These are phyloP conservation scores for Dallia pectoralis DNA, from an alignment of 2,797 vertebrate species.

Conservation along the genomic window DNA sequence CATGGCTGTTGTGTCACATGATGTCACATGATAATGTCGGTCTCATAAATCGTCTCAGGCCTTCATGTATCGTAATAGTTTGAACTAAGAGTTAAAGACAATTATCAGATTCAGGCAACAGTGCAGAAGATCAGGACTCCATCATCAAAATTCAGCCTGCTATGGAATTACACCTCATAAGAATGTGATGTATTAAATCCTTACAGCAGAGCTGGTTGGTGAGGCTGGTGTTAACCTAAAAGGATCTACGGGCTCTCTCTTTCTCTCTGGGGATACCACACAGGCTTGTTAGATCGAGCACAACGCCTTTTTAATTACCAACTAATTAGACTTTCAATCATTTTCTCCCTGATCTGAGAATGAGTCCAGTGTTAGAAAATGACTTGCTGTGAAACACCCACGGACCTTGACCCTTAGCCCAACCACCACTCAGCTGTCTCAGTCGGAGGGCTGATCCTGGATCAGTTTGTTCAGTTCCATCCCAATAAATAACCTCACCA, in stretches of 20 bases:
- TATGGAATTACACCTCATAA: not conserved
- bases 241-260: not conserved
- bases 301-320: not conserved
- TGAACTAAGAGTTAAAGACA: not conserved
- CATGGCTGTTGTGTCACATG: not conserved
- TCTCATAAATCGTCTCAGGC: not conserved
- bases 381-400: not conserved
- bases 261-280: not conserved
- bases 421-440: not conserved
- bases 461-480: not conserved
- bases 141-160: not conserved
- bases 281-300: not conserved
- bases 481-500: too few relatives aligned
- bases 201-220: not conserved
- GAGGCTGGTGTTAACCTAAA: not conserved
- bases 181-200: not conserved
- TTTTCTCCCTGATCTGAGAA: not conserved
- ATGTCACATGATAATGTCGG: not conserved
- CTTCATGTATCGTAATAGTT: not conserved
- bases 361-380: not conserved
- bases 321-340: conserved; percentile 1
- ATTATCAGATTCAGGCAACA: not conserved
- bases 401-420: not conserved
- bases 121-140: not conserved
- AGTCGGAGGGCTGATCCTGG: not conserved